A percentile compares a stretch with the other conserved stretches of the same genome.
phyloP scores from a whole-genome alignment of 2,113 vertebrate genomes.

The Uropsilus gracilis region DNA sequence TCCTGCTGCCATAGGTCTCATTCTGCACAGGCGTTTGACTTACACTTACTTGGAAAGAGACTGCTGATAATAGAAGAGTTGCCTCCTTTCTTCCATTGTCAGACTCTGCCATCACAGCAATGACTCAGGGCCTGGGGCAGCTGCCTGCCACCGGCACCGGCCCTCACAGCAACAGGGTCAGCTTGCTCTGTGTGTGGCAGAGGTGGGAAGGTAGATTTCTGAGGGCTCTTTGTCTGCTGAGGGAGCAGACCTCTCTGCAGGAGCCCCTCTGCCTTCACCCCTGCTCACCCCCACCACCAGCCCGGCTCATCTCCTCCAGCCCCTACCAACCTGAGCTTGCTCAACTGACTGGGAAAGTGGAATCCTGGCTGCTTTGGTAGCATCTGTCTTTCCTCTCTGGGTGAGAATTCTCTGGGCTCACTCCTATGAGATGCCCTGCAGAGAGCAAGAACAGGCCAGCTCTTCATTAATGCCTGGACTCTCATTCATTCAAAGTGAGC shows the following conservation, averaged over 20 bases:
- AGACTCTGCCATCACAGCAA: not conserved
- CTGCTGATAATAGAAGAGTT: not conserved
- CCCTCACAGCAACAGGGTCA: not conserved
- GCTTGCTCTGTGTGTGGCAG: constrained; percentile 49
- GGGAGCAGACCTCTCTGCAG: not conserved
- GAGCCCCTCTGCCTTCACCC: not conserved
- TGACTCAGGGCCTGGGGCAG: not conserved
- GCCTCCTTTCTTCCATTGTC: not conserved
- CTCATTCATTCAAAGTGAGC: not conserved
- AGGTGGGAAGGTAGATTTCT: constrained; percentile 62
- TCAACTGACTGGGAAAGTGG: not conserved
- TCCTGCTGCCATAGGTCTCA: not conserved
- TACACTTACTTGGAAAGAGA: constrained; percentile 10
- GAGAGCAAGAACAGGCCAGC: not conserved
- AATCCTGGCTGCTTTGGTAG: not conserved
- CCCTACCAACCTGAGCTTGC: not conserved
- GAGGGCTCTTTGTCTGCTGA: constrained; percentile 65
- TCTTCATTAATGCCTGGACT: not conserved
- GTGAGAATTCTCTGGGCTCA: not conserved
- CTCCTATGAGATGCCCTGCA: fast-evolving
- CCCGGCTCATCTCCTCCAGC: not conserved
- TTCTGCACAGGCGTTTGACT: not conserved
- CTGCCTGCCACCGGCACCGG: not conserved
- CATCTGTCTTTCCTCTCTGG: not conserved
- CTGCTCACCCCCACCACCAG: not conserved